phyloP scores from a whole-genome alignment of 2,797 vertebrate species.

The Acrossocheilus fasciatus region DNA sequence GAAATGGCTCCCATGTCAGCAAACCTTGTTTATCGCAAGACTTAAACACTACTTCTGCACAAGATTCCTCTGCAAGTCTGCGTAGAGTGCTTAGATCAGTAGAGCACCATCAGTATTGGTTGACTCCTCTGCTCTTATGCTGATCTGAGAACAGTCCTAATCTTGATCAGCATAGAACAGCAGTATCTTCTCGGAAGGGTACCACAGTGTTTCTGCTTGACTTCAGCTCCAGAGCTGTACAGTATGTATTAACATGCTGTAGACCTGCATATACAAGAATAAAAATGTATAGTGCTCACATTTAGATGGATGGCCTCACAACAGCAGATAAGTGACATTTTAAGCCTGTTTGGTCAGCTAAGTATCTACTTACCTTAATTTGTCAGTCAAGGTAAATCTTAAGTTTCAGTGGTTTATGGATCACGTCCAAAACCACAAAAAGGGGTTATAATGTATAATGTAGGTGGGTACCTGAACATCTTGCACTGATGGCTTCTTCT shows the following conservation, averaged over 20 bases:
- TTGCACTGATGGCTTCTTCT: not conserved
- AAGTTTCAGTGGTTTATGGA: not conserved
- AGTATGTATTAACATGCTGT: slow-evolving; percentile 21
- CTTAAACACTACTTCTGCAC: not conserved
- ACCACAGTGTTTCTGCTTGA: not conserved
- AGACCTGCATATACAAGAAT: not conserved
- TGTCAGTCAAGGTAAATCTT: not conserved
- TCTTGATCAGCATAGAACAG: slow-evolving; percentile 15
- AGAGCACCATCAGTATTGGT: not conserved
- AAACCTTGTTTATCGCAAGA: not conserved
- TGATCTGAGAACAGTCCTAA: slow-evolving; percentile 25
- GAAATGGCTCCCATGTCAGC: not conserved
- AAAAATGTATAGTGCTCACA: not conserved
- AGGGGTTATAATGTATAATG: not conserved
- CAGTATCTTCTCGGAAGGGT: not conserved
- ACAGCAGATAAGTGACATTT: slow-evolving; percentile 1
- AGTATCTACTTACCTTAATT: not conserved
- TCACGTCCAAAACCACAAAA: not conserved
- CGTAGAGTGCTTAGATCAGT: slow-evolving; percentile 25
- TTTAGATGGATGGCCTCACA: slow-evolving; percentile 13
- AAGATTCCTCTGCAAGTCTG: slow-evolving; percentile 37
- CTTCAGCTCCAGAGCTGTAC: not conserved
- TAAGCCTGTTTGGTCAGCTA: not conserved
- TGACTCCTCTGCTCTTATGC: not conserved
- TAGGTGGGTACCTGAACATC: not conserved